Conservation (phyloP, 2,113 vertebrate species). For the Apistogramma diplotaenia region DNA sequence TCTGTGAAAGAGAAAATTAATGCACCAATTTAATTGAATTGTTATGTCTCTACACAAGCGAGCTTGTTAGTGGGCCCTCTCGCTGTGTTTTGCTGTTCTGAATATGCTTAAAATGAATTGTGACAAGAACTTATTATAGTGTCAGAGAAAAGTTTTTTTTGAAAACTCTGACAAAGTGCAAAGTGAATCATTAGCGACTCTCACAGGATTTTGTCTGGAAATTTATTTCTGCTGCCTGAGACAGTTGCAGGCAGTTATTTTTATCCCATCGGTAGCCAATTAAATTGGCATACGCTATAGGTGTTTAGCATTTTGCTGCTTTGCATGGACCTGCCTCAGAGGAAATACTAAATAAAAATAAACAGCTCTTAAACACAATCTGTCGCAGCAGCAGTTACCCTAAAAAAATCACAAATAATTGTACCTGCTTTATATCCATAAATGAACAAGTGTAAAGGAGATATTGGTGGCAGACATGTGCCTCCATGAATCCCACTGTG, state of each 20-base stretch:
- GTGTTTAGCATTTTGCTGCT: slow-evolving; percentile 30
- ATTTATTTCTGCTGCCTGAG: slow-evolving; percentile 2
- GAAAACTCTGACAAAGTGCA: slow-evolving; percentile 49
- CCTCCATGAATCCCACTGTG: not conserved
- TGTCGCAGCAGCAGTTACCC: not conserved
- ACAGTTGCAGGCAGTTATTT: slow-evolving; percentile 51
- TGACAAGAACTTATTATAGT: slow-evolving; percentile 38
- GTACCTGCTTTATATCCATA: not conserved
- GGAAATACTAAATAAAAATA: not conserved
- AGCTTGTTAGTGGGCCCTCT: slow-evolving; percentile 21
- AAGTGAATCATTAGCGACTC: slow-evolving; percentile 57
- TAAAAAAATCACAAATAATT: not conserved
- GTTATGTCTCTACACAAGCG: not conserved
- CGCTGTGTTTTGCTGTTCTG: not conserved
- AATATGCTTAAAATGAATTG: slow-evolving; percentile 29
- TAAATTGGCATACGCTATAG: slow-evolving; percentile 41
- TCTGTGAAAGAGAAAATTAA: not conserved
- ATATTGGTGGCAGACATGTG: not conserved
- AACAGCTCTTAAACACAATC: not conserved
- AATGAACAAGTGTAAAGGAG: not conserved
- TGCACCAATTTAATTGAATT: slow-evolving; percentile 17
- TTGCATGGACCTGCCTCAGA: not conserved
- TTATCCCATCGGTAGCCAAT: slow-evolving; percentile 53
- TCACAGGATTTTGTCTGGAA: slow-evolving; percentile 27
- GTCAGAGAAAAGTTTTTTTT: slow-evolving; percentile 27